phyloP scores from a whole-genome alignment of 2,888 invertebrate species.

The Pyralis farinalis region DNA sequence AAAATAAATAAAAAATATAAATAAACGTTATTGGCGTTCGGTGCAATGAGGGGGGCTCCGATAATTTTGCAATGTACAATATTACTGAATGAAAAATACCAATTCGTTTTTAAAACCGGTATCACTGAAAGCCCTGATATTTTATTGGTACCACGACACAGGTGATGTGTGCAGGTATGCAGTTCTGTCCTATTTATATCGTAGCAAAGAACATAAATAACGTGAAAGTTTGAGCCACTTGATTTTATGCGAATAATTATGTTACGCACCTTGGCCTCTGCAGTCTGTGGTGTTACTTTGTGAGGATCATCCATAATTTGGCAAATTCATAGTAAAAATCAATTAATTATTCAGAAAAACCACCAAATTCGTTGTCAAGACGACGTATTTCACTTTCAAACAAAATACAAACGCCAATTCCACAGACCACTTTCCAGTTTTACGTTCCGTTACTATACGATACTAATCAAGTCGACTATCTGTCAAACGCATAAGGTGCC shows the following conservation, averaged over 20 bases:
- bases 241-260: conserved; percentile 10
- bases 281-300: conserved; percentile 41
- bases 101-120: background rate
- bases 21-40: conserved; percentile 20
- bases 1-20: conserved; percentile 71
- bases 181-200: conserved; percentile 60
- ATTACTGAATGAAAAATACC: conserved; percentile 9
- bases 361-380: conserved; percentile 71
- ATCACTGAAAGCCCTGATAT: conserved; percentile 11
- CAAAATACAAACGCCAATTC: conserved; percentile 62
- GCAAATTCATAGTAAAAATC: conserved; percentile 64
- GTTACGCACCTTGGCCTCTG: conserved; percentile 58
- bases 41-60: background rate
- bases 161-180: conserved; percentile 46
- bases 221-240: conserved; percentile 29
- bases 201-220: conserved; percentile 51
- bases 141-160: conserved; percentile 23
- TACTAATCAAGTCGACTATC: background rate
- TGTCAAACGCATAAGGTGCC: no score
- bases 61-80: background rate
- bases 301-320: conserved; percentile 74
- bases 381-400: conserved; percentile 65
- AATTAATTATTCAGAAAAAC: conserved; percentile 51
- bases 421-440: conserved; percentile 25
- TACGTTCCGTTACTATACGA: conserved; percentile 33